Evolutionary conservation across 2,113 vertebrate genomes (phyloP), one percentile per base, ranked within the genome.

Genomic region (Theropithecus gelada): DNA sequence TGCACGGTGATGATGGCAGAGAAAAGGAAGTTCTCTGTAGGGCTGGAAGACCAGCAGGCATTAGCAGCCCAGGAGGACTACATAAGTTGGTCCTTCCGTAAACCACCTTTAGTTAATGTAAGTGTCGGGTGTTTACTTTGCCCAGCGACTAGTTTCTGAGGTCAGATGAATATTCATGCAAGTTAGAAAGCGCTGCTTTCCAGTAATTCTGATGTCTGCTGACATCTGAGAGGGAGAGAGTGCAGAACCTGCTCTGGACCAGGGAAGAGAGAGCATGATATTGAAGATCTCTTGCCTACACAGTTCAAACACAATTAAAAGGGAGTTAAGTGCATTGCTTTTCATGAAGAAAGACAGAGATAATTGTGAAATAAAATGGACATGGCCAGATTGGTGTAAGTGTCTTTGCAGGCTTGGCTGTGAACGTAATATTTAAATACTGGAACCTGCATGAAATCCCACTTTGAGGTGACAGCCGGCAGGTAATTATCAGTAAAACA

Each of bases 401-500:
- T 88, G 92, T 97, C 95, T 92, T 92, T 82, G 68, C 94, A 96
- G 88, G 90, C 48, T 82, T 94, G 97, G 84, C 91, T 95, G 76
- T 57, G 92, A 93, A 95, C 72, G 64, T 97, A 92, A 97, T 97
- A 97, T 97, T 98, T 97, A 98, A 98, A 97, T 97, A 98, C 88
- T 93, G 96, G 95, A 98, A 97, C 96, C 97, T 95, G 88, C 95
- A 97, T 95, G 97, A 97, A 98, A 97, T 97, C 91, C 97, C 88
- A 88, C 93, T 97, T 89, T 91, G 95, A 97, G 93, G 96, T 93
- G 97, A 88, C 97, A 98, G 98, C 96, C 81, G 6, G 93, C 88
- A 98, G 98, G 97, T 98, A 98, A 98, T 98, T 97, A 98, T 97
- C 97, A 98, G 97, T 98, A 97, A 97, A 97, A 97, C 96, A 97